Percentiles rank a stretch among this genome's conserved stretches.
These are phyloP conservation scores for Volucella bombylans DNA, from an alignment of 2,888 invertebrate genomes.

Conservation along the genomic window DNA sequence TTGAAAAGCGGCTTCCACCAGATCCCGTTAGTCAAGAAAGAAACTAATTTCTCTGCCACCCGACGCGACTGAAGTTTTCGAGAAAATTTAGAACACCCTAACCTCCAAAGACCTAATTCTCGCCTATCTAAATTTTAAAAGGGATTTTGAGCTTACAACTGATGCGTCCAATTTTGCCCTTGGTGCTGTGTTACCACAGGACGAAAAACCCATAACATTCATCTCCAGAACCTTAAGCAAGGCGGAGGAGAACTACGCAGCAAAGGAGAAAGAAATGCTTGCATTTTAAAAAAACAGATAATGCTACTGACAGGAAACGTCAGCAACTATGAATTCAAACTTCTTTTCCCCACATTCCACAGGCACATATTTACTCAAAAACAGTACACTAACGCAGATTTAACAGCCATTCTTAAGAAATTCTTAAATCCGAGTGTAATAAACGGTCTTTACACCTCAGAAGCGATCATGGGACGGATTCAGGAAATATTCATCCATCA, in stretches of 20 bases:
- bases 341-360: conserved; percentile 1
- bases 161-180: conserved; percentile 26
- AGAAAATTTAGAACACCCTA: conserved; percentile 40
- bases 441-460: too few relatives aligned
- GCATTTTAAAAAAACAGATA: background rate
- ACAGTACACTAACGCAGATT: background rate
- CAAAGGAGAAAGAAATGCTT: conserved; percentile 30
- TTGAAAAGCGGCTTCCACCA: too few relatives aligned
- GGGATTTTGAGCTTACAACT: conserved; percentile 29
- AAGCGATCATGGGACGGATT: conserved; percentile 36
- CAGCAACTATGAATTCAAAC: background rate
- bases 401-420: conserved; percentile 10
- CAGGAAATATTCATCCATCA: conserved; percentile 17
- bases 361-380: conserved; percentile 1
- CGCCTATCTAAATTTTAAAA: conserved; percentile 36
- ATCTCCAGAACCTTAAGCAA: conserved; percentile 26
- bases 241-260: conserved; percentile 21
- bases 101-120: conserved; percentile 27
- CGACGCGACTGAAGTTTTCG: conserved; percentile 21
- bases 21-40: conserved; percentile 27
- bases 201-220: conserved; percentile 10
- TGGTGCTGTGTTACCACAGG: conserved; percentile 17
- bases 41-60: conserved; percentile 6
- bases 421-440: conserved; percentile 18
- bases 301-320: conserved; percentile 4